Evolutionary conservation across 1,140 invertebrate species (phyloP), one percentile per base, ranked within the genome.

Genomic region (Penaeus vannamei): DNA sequence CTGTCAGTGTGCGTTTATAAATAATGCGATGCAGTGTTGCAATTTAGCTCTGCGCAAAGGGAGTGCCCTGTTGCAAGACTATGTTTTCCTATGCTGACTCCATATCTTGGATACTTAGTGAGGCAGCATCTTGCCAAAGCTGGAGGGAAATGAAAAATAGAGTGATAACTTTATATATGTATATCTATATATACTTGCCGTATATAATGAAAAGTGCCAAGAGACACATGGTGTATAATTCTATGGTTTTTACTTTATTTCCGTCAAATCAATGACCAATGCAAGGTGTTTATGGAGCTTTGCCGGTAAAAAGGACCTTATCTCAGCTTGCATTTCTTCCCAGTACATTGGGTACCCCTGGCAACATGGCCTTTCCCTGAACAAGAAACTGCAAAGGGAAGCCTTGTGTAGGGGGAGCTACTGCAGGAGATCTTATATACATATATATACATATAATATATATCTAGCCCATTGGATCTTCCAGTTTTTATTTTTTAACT

Each of bases 381-480:
- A 53, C 53, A 53, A 53, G 53, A 53, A 53, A 53, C 53, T 76
- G 29, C 29, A 32, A 76, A 76, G 72, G 29, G 29, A 76, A 76
- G 42, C 42, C n/a, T 20, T 32, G 72, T 29, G n/a, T 32, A 12
- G 83, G 22, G 29, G 32, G 46, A 69, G 19, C 29, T 64, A 19
- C 64, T 59, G 32, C 26, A 32, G 32, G 64, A 22, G 59, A 84
- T 36, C 29, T 22, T 26, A 62, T 36, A 62, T 23, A 69, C 29
- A n/a, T 42, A 66, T 29, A 64, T 29, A 69, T 64, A 62, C 46
- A 46, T 84, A n/a, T 64, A 42, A 84, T 84, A 64, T 84, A 66
- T 84, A 84, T 84, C 62, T 84, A 84, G 64, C 62, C 64, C 61
- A 84, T 84, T 84, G 83, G 83, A 84, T 84, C 83, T 84, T 84